Evolutionary conservation across 2,888 invertebrate species (phyloP).

Genomic region (Apodemia zela): DNA sequence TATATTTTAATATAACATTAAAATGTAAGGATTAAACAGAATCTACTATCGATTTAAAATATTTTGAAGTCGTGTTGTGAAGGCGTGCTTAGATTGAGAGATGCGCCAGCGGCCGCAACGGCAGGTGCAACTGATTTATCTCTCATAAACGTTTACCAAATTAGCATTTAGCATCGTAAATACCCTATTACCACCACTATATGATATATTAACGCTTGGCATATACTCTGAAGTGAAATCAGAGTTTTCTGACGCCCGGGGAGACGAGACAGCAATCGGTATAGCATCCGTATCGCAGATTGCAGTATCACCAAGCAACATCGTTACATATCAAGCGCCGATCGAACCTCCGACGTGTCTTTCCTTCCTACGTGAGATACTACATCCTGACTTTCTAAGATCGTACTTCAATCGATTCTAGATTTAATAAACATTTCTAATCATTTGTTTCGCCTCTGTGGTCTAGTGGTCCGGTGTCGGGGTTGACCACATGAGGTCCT

Average conservation of each 20-base stretch:
- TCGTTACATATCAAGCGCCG: slow-evolving; percentile 28
- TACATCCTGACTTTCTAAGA: slow-evolving; percentile 32
- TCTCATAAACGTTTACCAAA: slow-evolving; percentile 36
- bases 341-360: slow-evolving; percentile 6
- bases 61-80: slow-evolving; percentile 30
- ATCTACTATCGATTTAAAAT: slow-evolving; percentile 19
- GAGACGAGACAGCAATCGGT: slow-evolving; percentile 33
- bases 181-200: slow-evolving; percentile 35
- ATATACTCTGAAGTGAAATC: slow-evolving; percentile 18
- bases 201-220: slow-evolving; percentile 35
- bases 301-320: slow-evolving; percentile 31
- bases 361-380: slow-evolving; percentile 35
- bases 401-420: neutral
- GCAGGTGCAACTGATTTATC: slow-evolving; percentile 40
- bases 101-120: slow-evolving; percentile 30
- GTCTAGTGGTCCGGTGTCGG: no score
- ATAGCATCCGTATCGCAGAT: slow-evolving; percentile 33
- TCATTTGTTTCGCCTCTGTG: no score
- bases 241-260: slow-evolving; percentile 30
- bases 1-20: no score
- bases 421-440: neutral
- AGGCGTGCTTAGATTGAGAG: slow-evolving; percentile 38
- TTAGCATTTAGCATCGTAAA: slow-evolving; percentile 35
- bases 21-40: neutral
- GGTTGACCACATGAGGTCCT: no score